These are phyloP conservation scores for Diprion similis DNA, from an alignment of 1,140 invertebrate species.

Conservation along the genomic window DNA sequence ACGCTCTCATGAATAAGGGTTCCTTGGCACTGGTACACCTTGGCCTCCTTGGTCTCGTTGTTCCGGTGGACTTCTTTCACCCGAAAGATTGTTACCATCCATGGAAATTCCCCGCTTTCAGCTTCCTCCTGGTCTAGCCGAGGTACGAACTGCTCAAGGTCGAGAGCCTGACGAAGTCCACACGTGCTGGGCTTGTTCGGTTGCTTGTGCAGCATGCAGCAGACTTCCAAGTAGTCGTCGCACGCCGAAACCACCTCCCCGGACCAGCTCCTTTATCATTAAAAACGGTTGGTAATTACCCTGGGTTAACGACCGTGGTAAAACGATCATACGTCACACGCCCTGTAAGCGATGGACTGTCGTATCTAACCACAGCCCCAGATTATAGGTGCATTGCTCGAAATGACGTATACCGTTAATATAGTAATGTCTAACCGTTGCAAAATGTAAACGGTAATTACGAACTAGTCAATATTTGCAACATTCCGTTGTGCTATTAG, in stretches of 20 bases:
- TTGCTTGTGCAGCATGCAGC: neutral
- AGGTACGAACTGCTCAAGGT: neutral
- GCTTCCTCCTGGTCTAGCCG: conserved; percentile 25
- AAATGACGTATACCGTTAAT: no score
- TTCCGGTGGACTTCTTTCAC: neutral
- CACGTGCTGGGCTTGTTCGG: neutral
- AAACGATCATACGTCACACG: no score
- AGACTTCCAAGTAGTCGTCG: neutral
- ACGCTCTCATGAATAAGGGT: conserved; percentile 42
- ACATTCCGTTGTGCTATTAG: no score
- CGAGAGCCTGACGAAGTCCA: neutral
- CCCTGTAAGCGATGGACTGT: no score
- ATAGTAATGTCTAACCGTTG: no score
- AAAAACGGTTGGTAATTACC: no score
- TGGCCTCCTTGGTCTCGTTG: neutral
- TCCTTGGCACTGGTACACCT: conserved; percentile 45
- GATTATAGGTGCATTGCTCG: no score
- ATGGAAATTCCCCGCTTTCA: conserved; percentile 53
- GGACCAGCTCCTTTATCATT: no score
- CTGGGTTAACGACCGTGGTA: no score
- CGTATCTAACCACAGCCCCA: no score
- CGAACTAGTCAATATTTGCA: no score
- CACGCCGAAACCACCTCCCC: neutral
- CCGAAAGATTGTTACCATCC: conserved; percentile 43
- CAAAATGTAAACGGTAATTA: no score